A percentile compares a stretch with the other conserved stretches of the same genome.
phyloP scores from a whole-genome alignment of 2,113 vertebrate species.

The Otolemur garnettii region DNA sequence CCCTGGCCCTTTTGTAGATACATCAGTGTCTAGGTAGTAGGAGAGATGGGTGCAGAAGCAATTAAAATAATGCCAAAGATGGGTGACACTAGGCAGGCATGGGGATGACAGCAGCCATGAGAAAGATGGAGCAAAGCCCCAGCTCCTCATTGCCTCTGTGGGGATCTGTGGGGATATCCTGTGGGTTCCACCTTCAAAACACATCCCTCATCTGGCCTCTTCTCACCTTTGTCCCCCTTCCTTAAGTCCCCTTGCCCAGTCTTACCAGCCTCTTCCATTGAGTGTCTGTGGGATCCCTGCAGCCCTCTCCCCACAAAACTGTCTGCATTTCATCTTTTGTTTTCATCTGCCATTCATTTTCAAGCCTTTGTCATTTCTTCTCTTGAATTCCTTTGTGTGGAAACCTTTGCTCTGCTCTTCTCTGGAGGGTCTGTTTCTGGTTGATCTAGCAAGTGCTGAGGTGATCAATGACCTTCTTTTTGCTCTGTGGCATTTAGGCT shows the following conservation, averaged over 20 bases:
- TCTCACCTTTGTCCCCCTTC: not conserved
- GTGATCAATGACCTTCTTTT: constrained; percentile 29
- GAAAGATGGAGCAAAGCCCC: fast-evolving
- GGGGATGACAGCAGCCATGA: fast-evolving
- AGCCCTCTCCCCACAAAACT: not conserved
- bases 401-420: not conserved
- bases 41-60: too few species aligned
- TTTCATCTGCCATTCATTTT: not conserved
- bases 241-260: fast-evolving
- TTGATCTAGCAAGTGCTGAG: not conserved
- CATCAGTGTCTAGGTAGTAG: fast-evolving
- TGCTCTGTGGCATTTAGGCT: constrained; percentile 52
- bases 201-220: fast-evolving
- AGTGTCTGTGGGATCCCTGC: not conserved
- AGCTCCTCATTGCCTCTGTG: not conserved
- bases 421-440: constrained; percentile 22
- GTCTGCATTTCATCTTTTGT: not conserved
- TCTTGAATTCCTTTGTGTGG: not conserved
- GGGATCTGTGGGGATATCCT: fast-evolving
- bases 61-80: too few species aligned
- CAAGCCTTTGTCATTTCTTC: not conserved
- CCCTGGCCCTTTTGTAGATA: fast-evolving
- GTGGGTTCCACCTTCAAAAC: not conserved
- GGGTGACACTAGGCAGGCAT: not conserved
- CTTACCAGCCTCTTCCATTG: fast-evolving